These are phyloP conservation scores for Criorhina ranunculi DNA, from an alignment of 2,888 invertebrate species.

Conservation along the genomic window DNA sequence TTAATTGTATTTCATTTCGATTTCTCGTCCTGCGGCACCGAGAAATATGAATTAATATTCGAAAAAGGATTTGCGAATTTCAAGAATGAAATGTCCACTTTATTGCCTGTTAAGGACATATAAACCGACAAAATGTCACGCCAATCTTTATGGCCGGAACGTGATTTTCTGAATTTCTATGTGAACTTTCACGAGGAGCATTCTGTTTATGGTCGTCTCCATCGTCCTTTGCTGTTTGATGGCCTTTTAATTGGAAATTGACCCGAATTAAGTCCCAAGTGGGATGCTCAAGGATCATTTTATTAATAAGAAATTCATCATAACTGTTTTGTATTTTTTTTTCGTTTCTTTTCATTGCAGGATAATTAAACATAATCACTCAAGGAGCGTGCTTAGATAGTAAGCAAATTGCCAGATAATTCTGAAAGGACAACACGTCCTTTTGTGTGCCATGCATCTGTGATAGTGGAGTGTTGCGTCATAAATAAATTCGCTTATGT, in stretches of 20 bases:
- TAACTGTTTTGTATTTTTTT: slow-evolving; percentile 31
- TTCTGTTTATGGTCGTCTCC: background rate
- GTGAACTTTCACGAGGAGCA: no score
- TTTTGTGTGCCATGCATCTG: slow-evolving; percentile 29
- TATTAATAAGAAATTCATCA: slow-evolving; percentile 48
- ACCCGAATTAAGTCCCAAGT: slow-evolving; percentile 20
- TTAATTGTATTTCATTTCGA: slow-evolving; percentile 17
- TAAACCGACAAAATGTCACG: slow-evolving; percentile 11
- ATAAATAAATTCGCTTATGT: slow-evolving; percentile 32
- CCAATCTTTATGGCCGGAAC: slow-evolving; percentile 31
- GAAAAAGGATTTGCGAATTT: background rate
- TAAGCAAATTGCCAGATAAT: slow-evolving; percentile 15
- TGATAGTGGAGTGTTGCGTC: slow-evolving; percentile 29
- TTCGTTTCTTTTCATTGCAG: slow-evolving; percentile 53
- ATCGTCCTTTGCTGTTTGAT: slow-evolving; percentile 15
- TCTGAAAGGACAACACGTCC: slow-evolving; percentile 31
- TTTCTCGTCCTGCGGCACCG: background rate
- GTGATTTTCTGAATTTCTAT: slow-evolving; percentile 13
- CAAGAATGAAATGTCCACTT: background rate
- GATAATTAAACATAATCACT: slow-evolving; percentile 62
- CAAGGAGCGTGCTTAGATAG: slow-evolving; percentile 9
- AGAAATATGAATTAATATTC: background rate
- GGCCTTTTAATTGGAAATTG: slow-evolving; percentile 37
- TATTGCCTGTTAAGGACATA: background rate
- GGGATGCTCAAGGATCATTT: slow-evolving; percentile 4